Percentiles rank a stretch among this genome's conserved stretches.
Evolutionary conservation across 2,113 vertebrate genomes (phyloP).

Genomic region (Diphyllodes magnificus): DNA sequence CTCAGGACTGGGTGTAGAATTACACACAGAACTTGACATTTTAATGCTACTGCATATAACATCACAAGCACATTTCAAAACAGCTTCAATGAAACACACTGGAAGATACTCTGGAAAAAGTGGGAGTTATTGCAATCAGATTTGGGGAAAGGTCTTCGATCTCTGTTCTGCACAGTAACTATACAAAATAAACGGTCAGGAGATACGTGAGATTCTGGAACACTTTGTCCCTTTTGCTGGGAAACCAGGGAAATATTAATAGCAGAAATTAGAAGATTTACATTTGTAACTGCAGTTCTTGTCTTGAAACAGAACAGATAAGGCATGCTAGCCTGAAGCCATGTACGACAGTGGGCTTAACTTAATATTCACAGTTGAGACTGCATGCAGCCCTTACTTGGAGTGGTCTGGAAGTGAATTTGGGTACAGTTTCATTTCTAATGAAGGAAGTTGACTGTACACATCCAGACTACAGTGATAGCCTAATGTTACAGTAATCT

Average conservation of each 20-base stretch:
- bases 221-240: not conserved
- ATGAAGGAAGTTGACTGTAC: not conserved
- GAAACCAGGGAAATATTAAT: not conserved
- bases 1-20: not conserved
- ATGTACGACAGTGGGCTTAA: accelerated
- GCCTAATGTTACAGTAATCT: not conserved
- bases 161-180: not conserved
- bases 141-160: accelerated
- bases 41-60: not conserved
- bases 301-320: not conserved
- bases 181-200: not conserved
- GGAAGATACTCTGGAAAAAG: not conserved
- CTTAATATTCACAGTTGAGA: not conserved
- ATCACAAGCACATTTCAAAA: not conserved
- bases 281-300: not conserved
- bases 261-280: not conserved
- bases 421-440: not conserved
- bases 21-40: not conserved
- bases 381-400: not conserved
- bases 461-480: not conserved
- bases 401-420: not conserved
- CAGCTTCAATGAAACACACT: not conserved
- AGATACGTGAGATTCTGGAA: not conserved
- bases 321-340: not conserved
- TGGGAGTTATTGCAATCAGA: not conserved